phyloP scores from a whole-genome alignment of 2,113 vertebrate species.

The Aegithalos caudatus region DNA sequence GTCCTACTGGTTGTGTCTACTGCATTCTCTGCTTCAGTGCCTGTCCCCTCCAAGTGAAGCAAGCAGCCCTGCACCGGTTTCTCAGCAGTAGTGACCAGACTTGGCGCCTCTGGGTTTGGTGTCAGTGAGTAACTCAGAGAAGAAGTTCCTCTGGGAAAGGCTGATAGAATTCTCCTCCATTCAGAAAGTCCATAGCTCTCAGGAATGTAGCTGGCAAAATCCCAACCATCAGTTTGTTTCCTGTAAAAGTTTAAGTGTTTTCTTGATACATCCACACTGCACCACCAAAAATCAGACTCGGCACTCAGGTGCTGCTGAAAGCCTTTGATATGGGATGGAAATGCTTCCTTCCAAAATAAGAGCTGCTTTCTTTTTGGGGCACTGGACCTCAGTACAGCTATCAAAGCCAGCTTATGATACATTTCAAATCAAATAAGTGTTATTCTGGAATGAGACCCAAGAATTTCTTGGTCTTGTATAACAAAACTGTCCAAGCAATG shows the following conservation, averaged over 20 bases:
- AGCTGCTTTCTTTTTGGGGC: neutral
- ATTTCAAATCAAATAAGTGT: neutral
- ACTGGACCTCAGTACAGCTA: neutral
- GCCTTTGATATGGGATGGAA: neutral
- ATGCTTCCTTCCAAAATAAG: neutral
- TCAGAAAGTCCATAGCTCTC: neutral
- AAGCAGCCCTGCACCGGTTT: neutral
- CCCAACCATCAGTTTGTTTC: neutral
- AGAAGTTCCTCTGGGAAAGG: neutral
- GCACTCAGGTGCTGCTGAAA: fast-evolving
- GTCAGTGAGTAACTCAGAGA: neutral
- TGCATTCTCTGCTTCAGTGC: neutral
- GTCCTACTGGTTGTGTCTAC: neutral
- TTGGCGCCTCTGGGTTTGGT: neutral
- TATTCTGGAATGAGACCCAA: neutral
- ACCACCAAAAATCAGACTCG: neutral
- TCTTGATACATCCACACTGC: neutral
- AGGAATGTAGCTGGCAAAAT: neutral
- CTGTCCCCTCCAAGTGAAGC: neutral
- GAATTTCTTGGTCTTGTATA: neutral
- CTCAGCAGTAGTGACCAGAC: neutral
- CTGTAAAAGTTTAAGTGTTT: fast-evolving
- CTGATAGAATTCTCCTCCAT: neutral
- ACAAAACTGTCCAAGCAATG: neutral
- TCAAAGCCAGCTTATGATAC: neutral